Evolutionary conservation across 2,888 invertebrate genomes (phyloP), one percentile per base, ranked within the genome.

Genomic region (Euplexia lucipara): DNA sequence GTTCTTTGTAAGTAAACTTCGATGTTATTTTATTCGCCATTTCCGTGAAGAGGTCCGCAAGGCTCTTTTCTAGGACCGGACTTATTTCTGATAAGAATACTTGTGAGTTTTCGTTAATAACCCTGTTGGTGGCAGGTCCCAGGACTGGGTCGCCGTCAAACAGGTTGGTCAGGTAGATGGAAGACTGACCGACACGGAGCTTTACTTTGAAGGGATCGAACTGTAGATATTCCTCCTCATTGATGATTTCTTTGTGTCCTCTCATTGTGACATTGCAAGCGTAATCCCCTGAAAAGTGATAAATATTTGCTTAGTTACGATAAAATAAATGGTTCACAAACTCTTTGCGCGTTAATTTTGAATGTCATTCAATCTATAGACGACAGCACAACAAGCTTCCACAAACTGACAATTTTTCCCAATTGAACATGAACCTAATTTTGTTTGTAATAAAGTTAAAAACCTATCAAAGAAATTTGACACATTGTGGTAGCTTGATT

Each of bases 21-120:
- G 96, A 93, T 0, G 97, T 97, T 69, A 97, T 97, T 87, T 96
- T 96, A 83, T 97, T 97, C 0, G 97, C 96, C 84, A 97, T 96
- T 71, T 96, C 96, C 0, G 97, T 97, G 80, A 97, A 97, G 64
- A 97, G 96, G 49, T 96, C 96, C 2, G 96, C 95, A 45, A 97
- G 92, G 16, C 96, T 95, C 45, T 94, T 90, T 83, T 97, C 97
- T 82, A 97, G 85, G 22, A 96, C 96, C 8, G 97, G 97, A 71
- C 95, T 96, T 76, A 97, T 96, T 90, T 97, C 97, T 70, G 96
- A 95, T n/a, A 97, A 83, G 81, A 97, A 96, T 0, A 97, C 90
- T 69, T 96, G 96, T 8, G 96, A 96, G 87, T 97, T 97, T 44
- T 97, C 96, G 80, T 96, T 97, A 66, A 97, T 94, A 51, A 97